Evolutionary conservation across 1,140 invertebrate species (phyloP), one percentile per base, ranked within the genome.

Genomic region (Drosophila nikananu): DNA sequence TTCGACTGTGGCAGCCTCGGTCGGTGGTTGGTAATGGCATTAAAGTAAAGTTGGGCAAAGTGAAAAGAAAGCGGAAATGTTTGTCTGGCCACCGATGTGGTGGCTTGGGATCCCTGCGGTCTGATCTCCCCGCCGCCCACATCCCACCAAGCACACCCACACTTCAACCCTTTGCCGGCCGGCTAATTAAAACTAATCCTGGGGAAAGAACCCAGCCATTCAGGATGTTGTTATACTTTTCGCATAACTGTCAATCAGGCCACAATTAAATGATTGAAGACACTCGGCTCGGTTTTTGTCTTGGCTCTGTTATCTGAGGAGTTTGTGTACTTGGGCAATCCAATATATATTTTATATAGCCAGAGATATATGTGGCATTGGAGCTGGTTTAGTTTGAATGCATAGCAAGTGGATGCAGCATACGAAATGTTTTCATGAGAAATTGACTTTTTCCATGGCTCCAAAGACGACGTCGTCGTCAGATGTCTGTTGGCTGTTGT

Each of bases 231-330:
- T 68, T 84, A 72, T 78, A 77, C 80, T 89, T 83, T 87, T 87
- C 91, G 65, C 83, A 92, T 92, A 89, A 92, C 80, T 92, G 90
- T 92, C 90, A 92, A 91, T 80, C 82, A 80, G 61, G 57, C 32
- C 63, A 57, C 78, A 82, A 92, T 92, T 87, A 81, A 92, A 92
- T 92, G 90, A 92, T 92, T 92, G 90, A 92, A 92, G 82, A 92
- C 86, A 72, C 76, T 73, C 54, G 46, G n/a, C 41, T 37, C n/a
- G 39, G 27, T 17, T 37, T 68, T 80, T 57, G 61, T 52, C 30
- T 54, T 64, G 57, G 48, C 32, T 63, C 21, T 57, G 35, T n/a
- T 39, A 57, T 25, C 37, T 6, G 1, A 5, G 35, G 5, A 55
- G 54, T 23, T 55, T 55, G 35, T 41, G 19, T 25, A 17, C 35